Base-by-base conservation (phyloP, 2,113 vertebrate species). In the Hiodon tergisus region DNA sequence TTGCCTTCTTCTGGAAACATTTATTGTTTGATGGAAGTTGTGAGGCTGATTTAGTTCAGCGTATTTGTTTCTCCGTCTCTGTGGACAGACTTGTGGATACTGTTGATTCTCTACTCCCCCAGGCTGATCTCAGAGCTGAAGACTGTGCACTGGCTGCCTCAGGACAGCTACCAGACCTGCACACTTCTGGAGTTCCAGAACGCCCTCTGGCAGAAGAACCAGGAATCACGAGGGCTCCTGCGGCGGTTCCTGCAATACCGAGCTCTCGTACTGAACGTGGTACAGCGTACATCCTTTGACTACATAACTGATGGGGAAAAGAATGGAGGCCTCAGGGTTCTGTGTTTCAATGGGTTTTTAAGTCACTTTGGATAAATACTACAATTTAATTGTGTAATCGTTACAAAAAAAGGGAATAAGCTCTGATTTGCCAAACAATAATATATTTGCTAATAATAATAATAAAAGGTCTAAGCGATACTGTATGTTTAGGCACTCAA, bases 81-180 rank as follows among this genome's bases (percentile, higher is more conserved):
- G 31, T 31, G 31, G 31, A 31, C 31, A 31, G 31, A 31, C 0
- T 31, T 31, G 31, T 31, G 31, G 31, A 31, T 31, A 31, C 31
- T 31, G 31, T 31, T 31, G 31, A 31, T 31, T 31, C 31, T 31
- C 31, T 31, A 31, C 31, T 31, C 31, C 31, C 31, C 3, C 81
- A 95, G 94, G 52, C 79, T 90, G 9, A 81, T 89, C 69, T 90
- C 92, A 77, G 91, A 94, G 67, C 67, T 95, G 4, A 83, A 75
- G 17, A 77, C 58, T 53, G 84, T 88, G 46, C 83, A 82, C 48
- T 87, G 86, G 89, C 83, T 94, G 3, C 93, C 91, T 1, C 84
- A 75, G 58, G 88, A 89, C 6, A 75, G 57, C 1, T 79, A 79
- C 52, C 76, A 17, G 70, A 83, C 79, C 52, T 92, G 86, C 72